Evolutionary conservation across 2,888 invertebrate genomes (phyloP), one percentile per base, ranked within the genome.

Genomic region (Drosophila lacicola): DNA sequence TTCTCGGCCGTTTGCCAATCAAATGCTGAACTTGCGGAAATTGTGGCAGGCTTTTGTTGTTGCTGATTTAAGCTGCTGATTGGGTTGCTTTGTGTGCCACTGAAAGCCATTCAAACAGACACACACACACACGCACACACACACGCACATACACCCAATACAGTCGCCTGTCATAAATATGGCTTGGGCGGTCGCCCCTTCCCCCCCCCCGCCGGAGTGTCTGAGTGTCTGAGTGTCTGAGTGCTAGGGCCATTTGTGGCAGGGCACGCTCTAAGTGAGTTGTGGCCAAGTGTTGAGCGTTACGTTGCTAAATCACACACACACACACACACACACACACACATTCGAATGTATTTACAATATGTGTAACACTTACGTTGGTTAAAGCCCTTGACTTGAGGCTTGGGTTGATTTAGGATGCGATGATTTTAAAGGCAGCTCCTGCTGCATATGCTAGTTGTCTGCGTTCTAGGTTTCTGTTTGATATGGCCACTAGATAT

Each of bases 211-310:
- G 3, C 2, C 29, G 17, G 25, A 14, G 37, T 37, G 46, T 54
- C 65, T 64, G 80, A 25, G 36, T 37, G 46, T 54, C 65, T 64
- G 80, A 25, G 36, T 37, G 49, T 54, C 65, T 64, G 80, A 61
- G 70, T 58, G 58, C 74, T 77, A 57, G 64, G 68, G 70, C 79
- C 82, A 81, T 82, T 82, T 82, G 84, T 63, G 82, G 79, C 82
- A 81, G 70, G 46, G 60, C 80, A 50, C 47, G 64, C 78, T 74
- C 66, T 62, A 83, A 81, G 81, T 86, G 84, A 82, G 83, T 86
- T 86, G 82, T 83, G 84, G 81, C 83, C 84, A 78, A 80, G 81
- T 64, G 66, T 60, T 70, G 53, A 81, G 68, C 62, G 70, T 80
- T 72, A 66, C 70, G 64, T 70, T 70, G 64, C 53, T 74, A 81